Evolutionary conservation across 2,113 vertebrate species (phyloP).

Genomic region (Misgurnus mizolepis): DNA sequence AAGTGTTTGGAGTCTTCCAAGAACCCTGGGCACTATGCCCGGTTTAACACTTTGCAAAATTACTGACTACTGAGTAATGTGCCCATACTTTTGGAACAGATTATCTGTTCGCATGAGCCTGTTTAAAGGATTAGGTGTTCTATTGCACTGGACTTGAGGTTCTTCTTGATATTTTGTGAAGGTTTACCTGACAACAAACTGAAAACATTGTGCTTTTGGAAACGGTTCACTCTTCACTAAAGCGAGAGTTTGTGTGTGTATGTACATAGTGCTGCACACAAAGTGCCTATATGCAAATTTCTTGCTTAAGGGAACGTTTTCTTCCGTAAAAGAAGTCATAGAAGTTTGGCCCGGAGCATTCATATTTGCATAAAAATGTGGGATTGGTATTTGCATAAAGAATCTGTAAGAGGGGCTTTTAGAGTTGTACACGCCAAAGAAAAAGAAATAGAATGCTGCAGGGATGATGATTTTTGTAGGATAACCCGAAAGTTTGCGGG

Average conservation of each 20-base stretch:
- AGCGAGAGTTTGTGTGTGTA: neutral
- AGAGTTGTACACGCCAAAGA: too few species aligned
- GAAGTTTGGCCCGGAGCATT: neutral
- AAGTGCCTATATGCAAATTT: conserved; percentile 8
- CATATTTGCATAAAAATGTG: neutral
- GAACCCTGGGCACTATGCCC: neutral
- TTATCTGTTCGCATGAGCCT: conserved; percentile 14
- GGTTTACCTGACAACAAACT: neutral
- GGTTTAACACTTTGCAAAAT: conserved; percentile 10
- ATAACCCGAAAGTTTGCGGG: too few species aligned
- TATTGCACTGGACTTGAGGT: neutral
- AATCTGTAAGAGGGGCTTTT: neutral
- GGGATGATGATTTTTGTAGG: too few species aligned
- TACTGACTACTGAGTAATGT: neutral
- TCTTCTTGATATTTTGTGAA: conserved; percentile 3
- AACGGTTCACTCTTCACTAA: neutral
- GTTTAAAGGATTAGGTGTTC: neutral
- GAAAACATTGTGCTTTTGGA: neutral
- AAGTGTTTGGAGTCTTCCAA: conserved; percentile 26
- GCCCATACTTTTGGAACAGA: neutral
- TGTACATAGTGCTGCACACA: neutral
- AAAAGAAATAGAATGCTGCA: too few species aligned
- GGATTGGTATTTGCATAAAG: neutral
- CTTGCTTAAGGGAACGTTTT: neutral
- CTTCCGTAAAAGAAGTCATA: neutral